Evolutionary conservation across 2,113 vertebrate genomes (phyloP).

Genomic region (Hypanus sabinus): DNA sequence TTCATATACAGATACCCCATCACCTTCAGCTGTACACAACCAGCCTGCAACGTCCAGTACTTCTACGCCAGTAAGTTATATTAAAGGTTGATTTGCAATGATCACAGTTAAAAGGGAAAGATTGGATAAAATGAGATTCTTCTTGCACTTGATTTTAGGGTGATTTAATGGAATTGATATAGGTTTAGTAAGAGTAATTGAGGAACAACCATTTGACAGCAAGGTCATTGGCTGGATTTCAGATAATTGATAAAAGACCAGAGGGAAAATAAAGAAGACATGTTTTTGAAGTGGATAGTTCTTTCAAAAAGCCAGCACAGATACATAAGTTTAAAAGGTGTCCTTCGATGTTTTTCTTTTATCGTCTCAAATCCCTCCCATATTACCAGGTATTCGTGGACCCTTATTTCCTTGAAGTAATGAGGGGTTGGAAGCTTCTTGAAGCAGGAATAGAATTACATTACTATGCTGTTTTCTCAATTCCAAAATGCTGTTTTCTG

Average conservation of each 20-base stretch:
- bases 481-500: not conserved
- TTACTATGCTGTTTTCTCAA: not conserved
- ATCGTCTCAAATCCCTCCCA: not conserved
- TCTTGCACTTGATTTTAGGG: not conserved
- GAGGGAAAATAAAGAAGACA: not conserved
- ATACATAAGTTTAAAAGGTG: not conserved
- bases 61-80: constrained; percentile 40
- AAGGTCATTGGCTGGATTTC: not conserved
- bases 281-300: not conserved
- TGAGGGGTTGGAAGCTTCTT: not conserved
- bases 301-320: not conserved
- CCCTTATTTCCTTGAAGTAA: not conserved
- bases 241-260: not conserved
- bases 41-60: constrained; percentile 30
- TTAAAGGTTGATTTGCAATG: not conserved
- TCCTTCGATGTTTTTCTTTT: not conserved
- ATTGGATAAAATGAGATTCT: not conserved
- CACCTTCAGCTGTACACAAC: constrained; percentile 26
- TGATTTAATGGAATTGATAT: not conserved
- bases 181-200: not conserved
- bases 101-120: not conserved
- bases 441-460: not conserved
- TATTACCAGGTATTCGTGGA: not conserved
- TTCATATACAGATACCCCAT: constrained; percentile 18
- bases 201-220: not conserved